Conservation (phyloP, 1,140 invertebrate species). For the Acromyrmex echinatior region DNA sequence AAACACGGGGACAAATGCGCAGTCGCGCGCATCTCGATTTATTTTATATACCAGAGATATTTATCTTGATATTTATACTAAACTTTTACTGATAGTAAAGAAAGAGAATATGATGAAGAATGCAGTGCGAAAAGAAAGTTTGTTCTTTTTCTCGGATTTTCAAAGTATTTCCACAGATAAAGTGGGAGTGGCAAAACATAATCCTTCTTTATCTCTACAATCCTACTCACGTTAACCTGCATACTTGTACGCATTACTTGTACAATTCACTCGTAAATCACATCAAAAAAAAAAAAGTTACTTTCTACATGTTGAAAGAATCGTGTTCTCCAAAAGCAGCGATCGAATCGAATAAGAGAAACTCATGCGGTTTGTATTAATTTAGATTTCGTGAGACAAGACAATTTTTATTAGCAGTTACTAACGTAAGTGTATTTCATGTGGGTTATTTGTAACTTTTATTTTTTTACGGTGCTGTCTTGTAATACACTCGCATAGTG, state of each 20-base stretch:
- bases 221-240: not conserved
- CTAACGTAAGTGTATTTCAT: not conserved
- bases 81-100: not conserved
- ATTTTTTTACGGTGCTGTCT: not conserved
- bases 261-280: constrained; percentile 20
- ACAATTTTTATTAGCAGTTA: not conserved
- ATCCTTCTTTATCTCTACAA: constrained; percentile 1
- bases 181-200: not conserved
- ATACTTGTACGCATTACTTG: too few species aligned
- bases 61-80: constrained; percentile 1
- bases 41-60: not conserved
- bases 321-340: constrained; percentile 1
- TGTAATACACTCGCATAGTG: not conserved
- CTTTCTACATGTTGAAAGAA: not conserved
- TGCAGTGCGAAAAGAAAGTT: not conserved
- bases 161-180: not conserved
- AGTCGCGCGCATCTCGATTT: not conserved
- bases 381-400: constrained; percentile 7
- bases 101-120: not conserved
- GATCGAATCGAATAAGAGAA: constrained; percentile 10
- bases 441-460: not conserved
- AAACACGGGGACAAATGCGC: not conserved
- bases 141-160: not conserved
- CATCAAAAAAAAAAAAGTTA: constrained; percentile 29
- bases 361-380: not conserved